These are phyloP conservation scores for Drosophila recens DNA, from an alignment of 2,888 invertebrate species.

Conservation along the genomic window DNA sequence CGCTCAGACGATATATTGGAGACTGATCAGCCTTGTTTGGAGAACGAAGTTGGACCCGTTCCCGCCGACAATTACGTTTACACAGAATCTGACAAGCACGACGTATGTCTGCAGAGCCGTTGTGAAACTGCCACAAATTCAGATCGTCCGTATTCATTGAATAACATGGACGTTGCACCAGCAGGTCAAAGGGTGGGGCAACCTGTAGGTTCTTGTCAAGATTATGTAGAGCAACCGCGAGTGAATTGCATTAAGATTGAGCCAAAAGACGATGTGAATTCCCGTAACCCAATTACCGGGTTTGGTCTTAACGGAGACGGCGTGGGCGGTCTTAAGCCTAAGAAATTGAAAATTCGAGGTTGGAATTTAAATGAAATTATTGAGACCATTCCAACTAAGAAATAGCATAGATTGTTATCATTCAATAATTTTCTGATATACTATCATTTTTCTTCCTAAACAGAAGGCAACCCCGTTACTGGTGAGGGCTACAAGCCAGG, in stretches of 20 bases:
- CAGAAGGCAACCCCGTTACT: slow-evolving; percentile 87
- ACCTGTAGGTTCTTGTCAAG: slow-evolving; percentile 31
- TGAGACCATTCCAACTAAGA: slow-evolving; percentile 31
- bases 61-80: slow-evolving; percentile 31
- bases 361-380: slow-evolving; percentile 7
- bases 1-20: slow-evolving; percentile 14
- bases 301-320: slow-evolving; percentile 55
- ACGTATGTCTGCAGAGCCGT: slow-evolving; percentile 53
- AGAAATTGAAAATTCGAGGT: slow-evolving; percentile 52
- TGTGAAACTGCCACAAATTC: slow-evolving; percentile 50
- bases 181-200: slow-evolving; percentile 2
- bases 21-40: slow-evolving; percentile 54
- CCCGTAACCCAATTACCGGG: slow-evolving; percentile 62
- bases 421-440: slow-evolving; percentile 1
- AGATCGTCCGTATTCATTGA: slow-evolving; percentile 52
- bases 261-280: slow-evolving; percentile 4
- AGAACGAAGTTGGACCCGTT: slow-evolving; percentile 24
- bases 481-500: slow-evolving; percentile 86
- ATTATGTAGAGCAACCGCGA: slow-evolving; percentile 18
- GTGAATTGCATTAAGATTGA: slow-evolving; percentile 41
- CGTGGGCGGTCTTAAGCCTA: slow-evolving; percentile 47
- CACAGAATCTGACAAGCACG: slow-evolving; percentile 44
- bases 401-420: slow-evolving; percentile 51
- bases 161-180: slow-evolving; percentile 29
- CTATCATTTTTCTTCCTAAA: not conserved